Evolutionary conservation across 2,797 vertebrate genomes (phyloP).

Genomic region (Anguilla anguilla): DNA sequence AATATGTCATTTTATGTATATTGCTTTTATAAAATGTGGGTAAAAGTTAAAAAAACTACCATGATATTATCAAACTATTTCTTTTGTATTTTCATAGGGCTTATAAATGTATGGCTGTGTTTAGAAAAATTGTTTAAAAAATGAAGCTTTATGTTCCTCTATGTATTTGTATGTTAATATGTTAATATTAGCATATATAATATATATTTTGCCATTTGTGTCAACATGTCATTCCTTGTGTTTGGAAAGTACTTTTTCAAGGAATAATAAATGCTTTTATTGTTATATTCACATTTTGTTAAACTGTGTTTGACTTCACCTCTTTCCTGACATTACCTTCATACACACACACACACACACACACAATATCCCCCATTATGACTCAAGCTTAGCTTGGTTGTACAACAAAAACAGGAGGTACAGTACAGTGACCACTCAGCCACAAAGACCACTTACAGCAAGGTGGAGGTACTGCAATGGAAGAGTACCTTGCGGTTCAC

Average conservation of each 20-base stretch:
- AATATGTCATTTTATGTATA: constrained; percentile 64
- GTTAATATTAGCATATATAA: neutral
- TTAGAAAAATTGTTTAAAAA: constrained; percentile 41
- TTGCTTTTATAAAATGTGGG: constrained; percentile 56
- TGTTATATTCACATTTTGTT: neutral
- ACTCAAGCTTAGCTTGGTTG: neutral
- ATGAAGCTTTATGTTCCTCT: neutral
- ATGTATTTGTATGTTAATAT: constrained; percentile 8
- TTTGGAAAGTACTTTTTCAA: neutral
- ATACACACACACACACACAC: neutral
- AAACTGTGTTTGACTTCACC: neutral
- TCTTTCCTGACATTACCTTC: neutral
- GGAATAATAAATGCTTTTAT: constrained; percentile 1
- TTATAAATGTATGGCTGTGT: neutral
- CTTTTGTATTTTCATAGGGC: neutral
- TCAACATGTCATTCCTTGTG: neutral
- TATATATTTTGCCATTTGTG: neutral
- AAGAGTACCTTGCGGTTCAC: neutral
- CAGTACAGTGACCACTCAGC: neutral
- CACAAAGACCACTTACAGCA: neutral
- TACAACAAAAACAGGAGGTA: neutral
- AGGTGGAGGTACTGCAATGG: neutral
- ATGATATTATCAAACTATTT: constrained; percentile 67
- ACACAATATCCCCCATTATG: neutral
- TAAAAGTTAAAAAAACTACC: constrained; percentile 36